Conservation (phyloP, 2,888 invertebrate genomes). For the Tipula vernalis region DNA sequence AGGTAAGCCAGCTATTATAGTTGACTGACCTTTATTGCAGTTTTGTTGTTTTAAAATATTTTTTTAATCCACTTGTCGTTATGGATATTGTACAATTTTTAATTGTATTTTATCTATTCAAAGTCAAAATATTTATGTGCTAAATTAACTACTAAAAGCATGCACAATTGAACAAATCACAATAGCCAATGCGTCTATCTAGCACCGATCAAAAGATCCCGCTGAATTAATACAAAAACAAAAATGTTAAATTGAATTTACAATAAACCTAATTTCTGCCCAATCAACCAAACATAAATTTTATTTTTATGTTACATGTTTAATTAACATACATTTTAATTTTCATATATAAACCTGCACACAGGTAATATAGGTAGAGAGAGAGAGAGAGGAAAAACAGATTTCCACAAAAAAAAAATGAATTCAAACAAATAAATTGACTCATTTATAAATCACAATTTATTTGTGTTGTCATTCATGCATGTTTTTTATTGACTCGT, state of each 20-base stretch:
- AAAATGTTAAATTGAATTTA: not conserved
- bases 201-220: not conserved
- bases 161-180: no score
- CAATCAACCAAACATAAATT: not conserved
- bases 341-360: not conserved
- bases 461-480: constrained; percentile 11
- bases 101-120: no score
- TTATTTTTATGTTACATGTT: not conserved
- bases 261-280: not conserved
- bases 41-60: no score
- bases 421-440: constrained; percentile 8
- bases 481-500: constrained; percentile 11
- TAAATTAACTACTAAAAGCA: no score
- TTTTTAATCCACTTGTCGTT: no score
- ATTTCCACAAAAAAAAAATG: not conserved
- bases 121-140: no score
- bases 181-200: no score
- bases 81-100: no score
- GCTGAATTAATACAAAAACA: no score
- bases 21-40: no score
- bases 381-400: not conserved
- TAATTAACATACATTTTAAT: constrained; percentile 8
- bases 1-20: no score
- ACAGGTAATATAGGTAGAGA: not conserved
- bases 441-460: constrained; percentile 11